Evolutionary conservation across 2,113 vertebrate genomes (phyloP).

Genomic region (Megalops atlanticus): DNA sequence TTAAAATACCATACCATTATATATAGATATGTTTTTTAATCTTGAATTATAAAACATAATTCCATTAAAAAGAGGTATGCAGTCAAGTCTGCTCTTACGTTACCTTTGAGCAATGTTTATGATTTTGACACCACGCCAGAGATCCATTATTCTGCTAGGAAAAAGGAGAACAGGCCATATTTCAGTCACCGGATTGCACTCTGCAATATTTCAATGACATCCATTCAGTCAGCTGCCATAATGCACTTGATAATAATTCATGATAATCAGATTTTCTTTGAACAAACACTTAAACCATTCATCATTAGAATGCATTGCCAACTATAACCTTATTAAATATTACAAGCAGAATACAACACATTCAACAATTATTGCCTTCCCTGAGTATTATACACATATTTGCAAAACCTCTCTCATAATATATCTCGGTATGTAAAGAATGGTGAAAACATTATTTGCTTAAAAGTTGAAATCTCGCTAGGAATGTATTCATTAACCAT

Average conservation of each 20-base stretch:
- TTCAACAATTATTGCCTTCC: background rate
- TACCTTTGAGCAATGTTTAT: conserved; percentile 98
- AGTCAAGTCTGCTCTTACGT: conserved; percentile 19
- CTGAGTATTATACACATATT: background rate
- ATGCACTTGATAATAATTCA: background rate
- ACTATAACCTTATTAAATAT: background rate
- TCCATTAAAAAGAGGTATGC: too few relatives aligned
- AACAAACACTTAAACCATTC: background rate
- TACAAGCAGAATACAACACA: background rate
- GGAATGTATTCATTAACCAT: too few relatives aligned
- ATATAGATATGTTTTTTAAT: background rate
- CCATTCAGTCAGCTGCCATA: background rate
- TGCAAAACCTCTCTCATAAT: background rate
- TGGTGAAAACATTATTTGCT: background rate
- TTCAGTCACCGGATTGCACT: conserved; percentile 32
- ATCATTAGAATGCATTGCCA: background rate
- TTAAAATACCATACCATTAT: background rate
- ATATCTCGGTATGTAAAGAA: background rate
- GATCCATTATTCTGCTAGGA: conserved; percentile 89
- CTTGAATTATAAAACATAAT: too few relatives aligned
- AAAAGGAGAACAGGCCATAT: background rate
- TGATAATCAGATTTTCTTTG: too few relatives aligned
- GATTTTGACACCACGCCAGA: conserved; percentile 95
- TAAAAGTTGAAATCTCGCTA: too few relatives aligned
- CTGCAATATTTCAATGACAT: background rate